Conservation (phyloP, 2,888 invertebrate species). For the Thymelicus sylvestris region DNA sequence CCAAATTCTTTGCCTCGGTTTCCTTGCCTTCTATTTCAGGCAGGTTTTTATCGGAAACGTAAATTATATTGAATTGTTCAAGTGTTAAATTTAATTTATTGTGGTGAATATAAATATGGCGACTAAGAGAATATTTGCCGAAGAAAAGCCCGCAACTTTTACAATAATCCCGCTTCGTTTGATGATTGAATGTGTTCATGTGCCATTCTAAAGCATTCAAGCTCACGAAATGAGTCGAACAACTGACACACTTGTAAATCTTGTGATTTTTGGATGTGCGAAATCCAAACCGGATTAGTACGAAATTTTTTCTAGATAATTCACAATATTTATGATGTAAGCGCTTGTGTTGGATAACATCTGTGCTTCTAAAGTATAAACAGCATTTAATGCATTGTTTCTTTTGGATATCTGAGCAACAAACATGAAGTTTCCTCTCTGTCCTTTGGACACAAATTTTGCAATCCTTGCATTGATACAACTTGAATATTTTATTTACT, state of each 20-base stretch:
- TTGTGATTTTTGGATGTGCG: neutral
- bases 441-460: slow-evolving; percentile 20
- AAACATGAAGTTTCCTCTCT: slow-evolving; percentile 10
- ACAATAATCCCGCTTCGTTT: slow-evolving; percentile 1
- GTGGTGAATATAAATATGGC: slow-evolving; percentile 22
- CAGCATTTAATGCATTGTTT: slow-evolving; percentile 20
- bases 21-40: neutral
- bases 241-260: slow-evolving; percentile 17
- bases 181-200: slow-evolving; percentile 5
- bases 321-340: slow-evolving; percentile 5
- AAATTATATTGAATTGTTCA: slow-evolving; percentile 14
- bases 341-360: neutral
- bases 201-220: slow-evolving; percentile 21
- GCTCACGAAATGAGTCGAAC: slow-evolving; percentile 26
- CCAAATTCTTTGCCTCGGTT: neutral
- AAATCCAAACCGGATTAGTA: slow-evolving; percentile 11
- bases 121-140: slow-evolving; percentile 4
- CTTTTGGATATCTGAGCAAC: slow-evolving; percentile 33
- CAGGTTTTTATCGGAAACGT: neutral
- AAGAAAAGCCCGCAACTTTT: slow-evolving; percentile 4
- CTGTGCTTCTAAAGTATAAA: slow-evolving; percentile 10
- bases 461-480: slow-evolving; percentile 35
- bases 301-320: slow-evolving; percentile 28
- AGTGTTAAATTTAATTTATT: neutral
- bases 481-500: neutral